Conservation (phyloP, 2,113 vertebrate species). For the Plotosus lineatus region DNA sequence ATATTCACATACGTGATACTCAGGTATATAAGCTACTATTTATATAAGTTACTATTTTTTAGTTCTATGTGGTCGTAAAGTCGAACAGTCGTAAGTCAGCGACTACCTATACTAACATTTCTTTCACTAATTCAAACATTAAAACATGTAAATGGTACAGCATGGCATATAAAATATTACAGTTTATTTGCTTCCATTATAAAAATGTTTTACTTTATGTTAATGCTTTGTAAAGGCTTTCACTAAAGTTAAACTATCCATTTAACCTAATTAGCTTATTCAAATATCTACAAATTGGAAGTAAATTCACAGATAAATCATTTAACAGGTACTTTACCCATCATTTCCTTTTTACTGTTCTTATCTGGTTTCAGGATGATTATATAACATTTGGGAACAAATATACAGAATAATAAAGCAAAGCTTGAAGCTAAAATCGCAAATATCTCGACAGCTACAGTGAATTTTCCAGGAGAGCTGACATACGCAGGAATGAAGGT, state of each 20-base stretch:
- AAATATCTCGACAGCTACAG: slow-evolving; percentile 70
- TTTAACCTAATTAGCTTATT: no score
- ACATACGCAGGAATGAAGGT: slow-evolving; percentile 69
- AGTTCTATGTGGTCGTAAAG: no score
- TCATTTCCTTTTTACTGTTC: slow-evolving; percentile 38
- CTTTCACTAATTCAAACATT: neutral
- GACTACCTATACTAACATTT: no score
- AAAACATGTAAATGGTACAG: neutral
- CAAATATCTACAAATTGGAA: no score
- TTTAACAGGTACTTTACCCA: slow-evolving; percentile 10
- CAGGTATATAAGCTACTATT: no score
- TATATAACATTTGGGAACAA: slow-evolving; percentile 50
- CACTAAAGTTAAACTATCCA: neutral
- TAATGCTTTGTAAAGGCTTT: neutral
- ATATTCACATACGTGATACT: no score
- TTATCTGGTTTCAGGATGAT: slow-evolving; percentile 44
- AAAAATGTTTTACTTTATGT: neutral
- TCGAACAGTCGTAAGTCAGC: no score
- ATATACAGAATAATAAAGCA: slow-evolving; percentile 47
- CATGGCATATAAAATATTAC: neutral
- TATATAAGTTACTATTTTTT: no score
- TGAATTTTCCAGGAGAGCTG: slow-evolving; percentile 70
- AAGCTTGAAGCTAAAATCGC: slow-evolving; percentile 55
- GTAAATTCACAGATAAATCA: neutral
- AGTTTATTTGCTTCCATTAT: neutral